Evolutionary conservation across 2,888 invertebrate genomes (phyloP), one percentile per base, ranked within the genome.

Genomic region (Melieria omissa): DNA sequence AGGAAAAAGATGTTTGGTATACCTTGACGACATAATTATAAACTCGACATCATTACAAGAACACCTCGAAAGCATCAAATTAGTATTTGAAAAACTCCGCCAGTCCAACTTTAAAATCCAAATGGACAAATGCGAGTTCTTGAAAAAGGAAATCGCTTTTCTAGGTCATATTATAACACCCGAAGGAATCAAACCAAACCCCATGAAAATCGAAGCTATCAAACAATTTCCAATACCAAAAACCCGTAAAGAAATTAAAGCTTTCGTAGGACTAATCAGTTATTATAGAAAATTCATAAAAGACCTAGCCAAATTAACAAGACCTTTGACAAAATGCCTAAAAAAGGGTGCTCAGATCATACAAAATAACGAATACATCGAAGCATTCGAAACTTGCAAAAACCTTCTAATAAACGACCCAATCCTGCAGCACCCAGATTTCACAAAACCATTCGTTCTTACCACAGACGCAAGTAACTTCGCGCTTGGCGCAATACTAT

Each of bases 11-110:
- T 16, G 16, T 16, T 16, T 16, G 16, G 16, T 16, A 16, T 16
- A 16, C 12, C 8, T n/a, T 12, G 62, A 62, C 16, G 45, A 62
- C 45, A 41, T 62, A n/a, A 9, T 16, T 4, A 44, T 44, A 41
- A 3, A 62, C 45, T 44, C 62, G 16, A 62, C 42, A 44, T 62
- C 62, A n/a, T 57, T 7, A 8, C 45, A 70, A 70, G 16, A 61
- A 29, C 10, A 63, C 16, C 54, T 55, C 46, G 54, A 4, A 29
- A 7, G 4, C 4, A 10, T 44, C 12, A 16, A 71, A 65, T 6
- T 5, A 16, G 55, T 57, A 57, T 45, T 57, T 10, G 54, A 54
- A 54, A 54, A 54, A 6, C 54, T 9, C 54, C 54, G 54, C 12
- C 9, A 54, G 54, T 54, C 12, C 12, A 54, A 54, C 12, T 54